Evolutionary conservation across 2,888 invertebrate genomes (phyloP), one percentile per base, ranked within the genome.

Genomic region (Erannis defoliaria): DNA sequence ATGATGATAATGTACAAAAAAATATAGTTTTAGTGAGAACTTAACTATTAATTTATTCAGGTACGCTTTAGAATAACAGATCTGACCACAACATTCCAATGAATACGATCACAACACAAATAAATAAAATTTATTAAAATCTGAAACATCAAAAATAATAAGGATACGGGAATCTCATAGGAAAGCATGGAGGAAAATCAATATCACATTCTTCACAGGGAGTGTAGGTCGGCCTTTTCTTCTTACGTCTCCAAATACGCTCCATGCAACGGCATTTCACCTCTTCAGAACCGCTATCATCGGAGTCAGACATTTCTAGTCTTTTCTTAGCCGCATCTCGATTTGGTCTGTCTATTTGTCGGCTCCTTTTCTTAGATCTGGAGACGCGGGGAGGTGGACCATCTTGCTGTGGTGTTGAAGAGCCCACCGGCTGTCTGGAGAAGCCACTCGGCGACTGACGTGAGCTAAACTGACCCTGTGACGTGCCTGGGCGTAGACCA

Each of bases 291-390:
- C 46, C 67, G 8, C 73, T 73, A 6, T 67, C 72, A 4, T 78
- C 79, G 1, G 72, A 67, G 12, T 77, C 75, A n/a, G 76, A 69
- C 10, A 71, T 9, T n/a, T 71, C 62, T 5, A 75, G 50, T 14
- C 64, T 67, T 55, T 71, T 70, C 38, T 65, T 72, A 0, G 55
- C 67, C 9, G 58, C 56, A 0, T 69, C 67, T 31, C 37, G 63
- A 29, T 54, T 61, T 8, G 37, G 5, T 38, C 51, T 71, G 6
- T 64, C 66, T 2, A 42, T 18, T 10, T 68, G 67, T 16, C 57
- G 66, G 1, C 5, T 26, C 16, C 60, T 73, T 55, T 71, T 76
- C 12, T 56, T 67, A n/a, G 66, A 56, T 46, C 54, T 68, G 2
- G 57, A 53, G 19, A 35, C 16, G 3, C 19, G 42, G 1, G 45